Evolutionary conservation across 2,888 invertebrate genomes (phyloP).

Genomic region (Bembecia ichneumoniformis): DNA sequence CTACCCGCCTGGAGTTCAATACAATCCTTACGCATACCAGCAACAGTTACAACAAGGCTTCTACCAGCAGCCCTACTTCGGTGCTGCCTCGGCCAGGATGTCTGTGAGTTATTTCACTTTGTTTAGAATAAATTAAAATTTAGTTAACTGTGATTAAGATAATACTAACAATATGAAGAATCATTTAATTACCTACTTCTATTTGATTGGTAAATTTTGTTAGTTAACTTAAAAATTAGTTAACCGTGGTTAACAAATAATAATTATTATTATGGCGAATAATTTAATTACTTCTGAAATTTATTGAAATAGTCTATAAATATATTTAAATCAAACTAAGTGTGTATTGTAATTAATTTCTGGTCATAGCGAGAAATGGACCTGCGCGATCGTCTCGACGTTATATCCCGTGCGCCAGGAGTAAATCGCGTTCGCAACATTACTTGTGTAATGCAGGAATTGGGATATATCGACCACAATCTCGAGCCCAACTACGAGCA

Average conservation of each 20-base stretch:
- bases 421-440: conserved; percentile 71
- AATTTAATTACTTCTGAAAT: no score
- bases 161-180: no score
- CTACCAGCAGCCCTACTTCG: conserved; percentile 52
- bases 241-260: no score
- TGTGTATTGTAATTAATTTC: no score
- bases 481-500: conserved; percentile 77
- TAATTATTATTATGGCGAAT: no score
- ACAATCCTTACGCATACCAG: conserved; percentile 58
- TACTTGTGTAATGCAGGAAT: conserved; percentile 80
- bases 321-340: no score
- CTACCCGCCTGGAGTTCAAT: conserved; percentile 45
- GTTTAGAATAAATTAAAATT: no score
- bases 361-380: conserved; percentile 71
- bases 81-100: conserved; percentile 54
- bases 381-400: conserved; percentile 73
- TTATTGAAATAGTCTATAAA: no score
- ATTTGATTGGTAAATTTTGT: no score
- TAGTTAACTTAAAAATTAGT: no score
- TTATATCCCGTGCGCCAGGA: conserved; percentile 62
- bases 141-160: no score
- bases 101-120: conserved; percentile 57
- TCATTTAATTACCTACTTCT: no score
- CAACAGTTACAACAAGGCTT: conserved; percentile 43
- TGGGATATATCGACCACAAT: conserved; percentile 77